Evolutionary conservation across 2,888 invertebrate genomes (phyloP).

Genomic region (Trissoscelio sp.): DNA sequence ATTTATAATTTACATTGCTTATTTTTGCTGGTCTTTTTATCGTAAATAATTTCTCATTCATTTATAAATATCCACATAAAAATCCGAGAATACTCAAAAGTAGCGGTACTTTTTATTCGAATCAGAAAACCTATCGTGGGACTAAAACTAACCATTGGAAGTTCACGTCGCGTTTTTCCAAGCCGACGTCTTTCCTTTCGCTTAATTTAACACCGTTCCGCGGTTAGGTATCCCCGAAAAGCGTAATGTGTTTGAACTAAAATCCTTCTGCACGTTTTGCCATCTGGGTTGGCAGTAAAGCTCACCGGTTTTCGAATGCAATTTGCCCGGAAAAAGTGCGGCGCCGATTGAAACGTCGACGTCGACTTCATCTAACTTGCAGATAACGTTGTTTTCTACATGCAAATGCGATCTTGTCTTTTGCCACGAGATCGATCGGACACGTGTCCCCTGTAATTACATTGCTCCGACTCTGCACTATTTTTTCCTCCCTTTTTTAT

Average conservation of each 20-base stretch:
- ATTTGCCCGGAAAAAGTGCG: constrained; percentile 32
- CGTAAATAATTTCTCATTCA: too few relatives aligned
- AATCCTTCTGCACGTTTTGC: constrained; percentile 59
- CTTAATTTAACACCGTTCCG: constrained; percentile 55
- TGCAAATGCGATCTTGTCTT: constrained; percentile 43
- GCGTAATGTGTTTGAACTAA: constrained; percentile 55
- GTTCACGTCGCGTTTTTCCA: constrained; percentile 40
- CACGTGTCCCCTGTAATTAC: constrained; percentile 35
- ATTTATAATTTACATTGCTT: too few relatives aligned
- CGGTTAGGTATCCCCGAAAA: constrained; percentile 49
- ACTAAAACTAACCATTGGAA: constrained; percentile 8
- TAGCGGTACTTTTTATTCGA: too few relatives aligned
- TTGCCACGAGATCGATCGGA: constrained; percentile 22
- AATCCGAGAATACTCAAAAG: not conserved
- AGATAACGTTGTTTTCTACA: constrained; percentile 46
- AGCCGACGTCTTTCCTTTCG: constrained; percentile 50
- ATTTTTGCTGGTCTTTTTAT: too few relatives aligned
- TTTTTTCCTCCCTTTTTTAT: not conserved
- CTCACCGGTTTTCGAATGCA: constrained; percentile 43
- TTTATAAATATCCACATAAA: too few relatives aligned
- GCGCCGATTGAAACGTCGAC: constrained; percentile 30
- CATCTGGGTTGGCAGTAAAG: constrained; percentile 52
- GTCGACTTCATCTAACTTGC: constrained; percentile 37
- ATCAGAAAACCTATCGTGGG: too few relatives aligned
- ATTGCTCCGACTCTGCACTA: constrained; percentile 7